These are phyloP conservation scores for Pitangus sulphuratus DNA, from an alignment of 2,797 vertebrate genomes.

Conservation along the genomic window DNA sequence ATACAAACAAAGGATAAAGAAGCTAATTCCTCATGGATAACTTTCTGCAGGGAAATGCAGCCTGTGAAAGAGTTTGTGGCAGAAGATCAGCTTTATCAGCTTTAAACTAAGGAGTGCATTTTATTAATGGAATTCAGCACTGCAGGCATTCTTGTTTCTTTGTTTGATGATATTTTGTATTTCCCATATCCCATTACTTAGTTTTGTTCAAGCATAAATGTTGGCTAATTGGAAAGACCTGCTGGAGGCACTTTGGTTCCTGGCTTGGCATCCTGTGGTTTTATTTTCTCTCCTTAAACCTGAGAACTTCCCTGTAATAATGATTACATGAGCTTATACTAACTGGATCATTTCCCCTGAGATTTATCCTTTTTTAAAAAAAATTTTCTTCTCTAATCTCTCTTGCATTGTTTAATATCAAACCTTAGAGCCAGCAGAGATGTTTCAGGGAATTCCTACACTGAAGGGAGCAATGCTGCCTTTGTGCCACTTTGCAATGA, in stretches of 20 bases:
- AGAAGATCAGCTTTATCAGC: constrained; percentile 10
- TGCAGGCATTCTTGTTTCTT: background rate
- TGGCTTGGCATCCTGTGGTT: background rate
- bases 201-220: background rate
- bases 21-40: constrained; percentile 44
- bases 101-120: background rate
- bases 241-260: background rate
- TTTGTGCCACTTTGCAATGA: background rate
- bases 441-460: background rate
- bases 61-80: background rate
- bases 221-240: background rate
- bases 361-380: background rate
- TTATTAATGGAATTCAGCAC: constrained; percentile 18
- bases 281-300: constrained; percentile 11
- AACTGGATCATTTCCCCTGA: background rate
- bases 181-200: background rate
- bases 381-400: background rate
- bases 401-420: background rate
- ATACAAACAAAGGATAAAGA: constrained; percentile 58
- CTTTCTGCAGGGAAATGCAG: constrained; percentile 39
- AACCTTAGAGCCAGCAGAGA: background rate
- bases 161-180: background rate
- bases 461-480: accelerated
- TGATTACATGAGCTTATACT: background rate
- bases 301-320: background rate